Base-by-base conservation (phyloP, 1,140 invertebrate genomes). In the Hestina assimilis region DNA sequence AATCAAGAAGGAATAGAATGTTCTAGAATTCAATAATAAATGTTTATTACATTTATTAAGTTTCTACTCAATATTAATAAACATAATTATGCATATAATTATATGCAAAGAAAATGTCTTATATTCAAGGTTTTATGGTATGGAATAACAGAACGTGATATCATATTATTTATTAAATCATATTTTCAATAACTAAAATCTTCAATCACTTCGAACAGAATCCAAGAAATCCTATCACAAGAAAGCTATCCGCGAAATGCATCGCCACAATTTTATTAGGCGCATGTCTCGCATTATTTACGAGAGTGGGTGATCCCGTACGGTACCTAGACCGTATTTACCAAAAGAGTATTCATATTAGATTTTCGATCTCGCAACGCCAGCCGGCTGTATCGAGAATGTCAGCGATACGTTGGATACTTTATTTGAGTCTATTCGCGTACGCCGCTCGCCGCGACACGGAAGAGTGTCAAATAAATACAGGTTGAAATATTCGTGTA, bases 391-490 rank as follows among this genome's bases (percentile, higher is more conserved):
- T 79, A 83, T 80, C 72, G 72, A 79, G 71, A 79, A 75, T 80
- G 79, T 83, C 80, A 69, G 77, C 78, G 63, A 83, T 81, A 83
- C 75, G 69, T 76, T 80, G 74, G 66, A 83, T 81, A 84, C 76
- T 83, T 83, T 87, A 87, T 85, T 72, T 69, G 79, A 75, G 73
- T 75, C 69, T 75, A 71, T 69, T 70, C 64, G 69, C 73, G 79
- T 68, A 63, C 75, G 55, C 68, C 62, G 68, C 61, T 52, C 71
- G 79, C 75, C 72, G 74, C 79, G 74, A 80, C 83, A 71, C 79
- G 72, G 75, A 77, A 76, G 69, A 71, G 67, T 84, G 84, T 87
- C 84, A 83, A 87, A 85, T 85, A 87, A 85, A 85, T 83, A 84
- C 75, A 75, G 69, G 65, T 78, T 83, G 79, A 85, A 78, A 87